These are phyloP conservation scores for Caenorhabditis brenneri DNA, from an alignment of 1,140 invertebrate species.

Conservation along the genomic window DNA sequence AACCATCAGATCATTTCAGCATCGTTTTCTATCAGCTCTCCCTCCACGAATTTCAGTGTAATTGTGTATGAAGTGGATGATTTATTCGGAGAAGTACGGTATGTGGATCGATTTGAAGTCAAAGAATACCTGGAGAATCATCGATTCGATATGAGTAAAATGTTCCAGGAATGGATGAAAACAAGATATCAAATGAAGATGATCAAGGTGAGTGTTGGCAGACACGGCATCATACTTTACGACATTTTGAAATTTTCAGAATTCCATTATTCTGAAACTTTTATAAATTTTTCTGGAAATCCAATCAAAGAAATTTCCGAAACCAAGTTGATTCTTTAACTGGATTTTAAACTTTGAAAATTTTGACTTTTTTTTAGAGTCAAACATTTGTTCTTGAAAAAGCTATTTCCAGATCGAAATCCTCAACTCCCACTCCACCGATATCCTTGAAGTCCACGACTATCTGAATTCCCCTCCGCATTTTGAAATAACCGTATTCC, in stretches of 20 bases:
- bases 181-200: neutral
- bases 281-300: no score
- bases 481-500: neutral
- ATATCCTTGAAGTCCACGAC: neutral
- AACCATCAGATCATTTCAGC: neutral
- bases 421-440: neutral
- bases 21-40: neutral
- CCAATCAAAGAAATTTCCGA: no score
- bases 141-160: neutral
- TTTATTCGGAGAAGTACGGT: neutral
- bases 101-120: neutral
- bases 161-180: neutral
- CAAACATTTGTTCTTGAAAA: no score
- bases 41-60: neutral
- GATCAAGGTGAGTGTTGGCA: constrained; percentile 6
- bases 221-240: no score
- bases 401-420: neutral
- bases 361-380: no score
- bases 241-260: no score
- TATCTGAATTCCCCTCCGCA: neutral
- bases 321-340: no score
- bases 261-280: no score
- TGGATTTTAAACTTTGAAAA: no score
- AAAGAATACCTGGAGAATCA: neutral
- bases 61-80: constrained; percentile 2